Percentiles rank a stretch among this genome's conserved stretches.
Conservation (phyloP, 2,113 vertebrate genomes). For the Leptosomus discolor region DNA sequence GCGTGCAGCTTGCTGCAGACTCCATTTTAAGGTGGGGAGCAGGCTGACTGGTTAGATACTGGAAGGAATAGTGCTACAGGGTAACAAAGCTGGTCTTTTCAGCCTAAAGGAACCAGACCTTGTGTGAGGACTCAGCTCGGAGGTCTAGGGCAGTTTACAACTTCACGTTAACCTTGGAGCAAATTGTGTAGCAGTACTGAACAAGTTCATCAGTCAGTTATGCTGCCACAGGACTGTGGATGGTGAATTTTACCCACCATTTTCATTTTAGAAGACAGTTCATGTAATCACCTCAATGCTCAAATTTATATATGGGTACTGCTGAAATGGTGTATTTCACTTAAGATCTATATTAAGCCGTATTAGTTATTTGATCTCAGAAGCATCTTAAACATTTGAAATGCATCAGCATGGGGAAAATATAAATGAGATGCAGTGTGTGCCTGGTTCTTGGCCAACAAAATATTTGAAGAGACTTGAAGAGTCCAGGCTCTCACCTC, state of each 20-base stretch:
- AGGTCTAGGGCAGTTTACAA: background rate
- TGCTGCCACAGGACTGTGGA: background rate
- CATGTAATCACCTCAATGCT: background rate
- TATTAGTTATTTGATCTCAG: background rate
- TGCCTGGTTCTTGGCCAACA: background rate
- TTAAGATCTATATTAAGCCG: background rate
- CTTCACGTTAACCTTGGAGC: background rate
- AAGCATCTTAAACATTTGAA: background rate
- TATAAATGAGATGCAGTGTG: background rate
- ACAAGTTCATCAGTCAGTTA: fast-evolving
- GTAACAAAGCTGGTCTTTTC: background rate
- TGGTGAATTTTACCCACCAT: background rate
- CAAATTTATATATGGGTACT: background rate
- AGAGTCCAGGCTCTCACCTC: background rate
- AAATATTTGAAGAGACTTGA: background rate
- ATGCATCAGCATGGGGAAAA: background rate
- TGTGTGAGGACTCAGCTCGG: background rate
- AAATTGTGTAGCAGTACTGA: background rate
- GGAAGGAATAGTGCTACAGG: background rate
- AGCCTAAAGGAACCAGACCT: background rate
- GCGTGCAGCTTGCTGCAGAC: background rate
- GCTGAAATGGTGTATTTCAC: background rate
- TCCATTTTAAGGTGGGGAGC: background rate
- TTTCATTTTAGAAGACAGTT: background rate
- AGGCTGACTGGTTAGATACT: background rate